Evolutionary conservation across 1,140 invertebrate genomes (phyloP), one percentile per base, ranked within the genome.

Genomic region (Calephelis nemesis): DNA sequence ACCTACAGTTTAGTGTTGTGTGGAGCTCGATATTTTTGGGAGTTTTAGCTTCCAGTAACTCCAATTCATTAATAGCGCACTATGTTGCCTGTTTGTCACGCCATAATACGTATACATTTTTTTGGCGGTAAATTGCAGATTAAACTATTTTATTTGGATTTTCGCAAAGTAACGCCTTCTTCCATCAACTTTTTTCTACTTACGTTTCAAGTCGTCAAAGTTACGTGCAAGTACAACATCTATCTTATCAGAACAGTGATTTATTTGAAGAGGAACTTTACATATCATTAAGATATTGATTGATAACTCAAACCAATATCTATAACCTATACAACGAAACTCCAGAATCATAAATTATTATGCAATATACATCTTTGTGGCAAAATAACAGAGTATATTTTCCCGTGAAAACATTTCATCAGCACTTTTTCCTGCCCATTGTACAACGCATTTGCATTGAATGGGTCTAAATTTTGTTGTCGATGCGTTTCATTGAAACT

Each of bases 401-500:
- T 54, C 30, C 52, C 19, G 7, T 39, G 12, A 0, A 54, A 52
- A 9, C 5, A 30, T 30, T 54, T 3, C 11, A 7, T 9, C 30
- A 15, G 1, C 9, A 30, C 19, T 5, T 54, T 30, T 30, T 30
- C 8, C 30, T 54, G 52, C 52, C 52, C 19, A 54, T 8, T 1
- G 52, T 54, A 54, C 52, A 54, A 54, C 52, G 30, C 52, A 69
- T 69, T 71, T 68, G 66, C 70, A 71, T 71, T 68, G 65, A 71
- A 71, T 71, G 63, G 65, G 13, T 66, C 9, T 50, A 64, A 62
- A 69, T 65, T 60, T 70, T 19, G 49, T 70, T 70, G 64, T 65
- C 45, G 48, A 48, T 68, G 62, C 15, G 62, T 50, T 39, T 72
- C 65, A 47, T 68, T 60, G 63, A 63, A 69, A 64, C 66, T 62